phyloP scores from a whole-genome alignment of 2,113 vertebrate species.

The Ceyx cyanopectus region DNA sequence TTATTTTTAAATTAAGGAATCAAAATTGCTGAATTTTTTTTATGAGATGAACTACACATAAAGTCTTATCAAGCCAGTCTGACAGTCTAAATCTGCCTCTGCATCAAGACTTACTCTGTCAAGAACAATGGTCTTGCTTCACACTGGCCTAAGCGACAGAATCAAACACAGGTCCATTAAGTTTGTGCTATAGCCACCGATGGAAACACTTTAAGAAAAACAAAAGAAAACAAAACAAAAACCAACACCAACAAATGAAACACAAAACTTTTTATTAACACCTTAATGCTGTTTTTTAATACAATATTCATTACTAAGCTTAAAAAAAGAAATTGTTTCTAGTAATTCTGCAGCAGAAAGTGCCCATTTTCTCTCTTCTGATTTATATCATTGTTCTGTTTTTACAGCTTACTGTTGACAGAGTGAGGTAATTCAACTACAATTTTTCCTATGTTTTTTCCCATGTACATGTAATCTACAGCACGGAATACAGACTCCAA shows the following conservation, averaged over 20 bases:
- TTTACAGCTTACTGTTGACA: slow-evolving; percentile 90
- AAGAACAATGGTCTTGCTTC: slow-evolving; percentile 66
- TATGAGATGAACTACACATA: background rate
- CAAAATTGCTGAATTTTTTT: slow-evolving; percentile 2
- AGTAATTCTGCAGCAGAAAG: slow-evolving; percentile 67
- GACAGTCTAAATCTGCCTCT: slow-evolving; percentile 61
- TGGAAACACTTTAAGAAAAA: slow-evolving; percentile 29
- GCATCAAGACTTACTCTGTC: slow-evolving; percentile 67
- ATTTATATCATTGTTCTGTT: slow-evolving; percentile 79
- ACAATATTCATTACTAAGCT: slow-evolving; percentile 53
- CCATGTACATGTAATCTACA: slow-evolving; percentile 91
- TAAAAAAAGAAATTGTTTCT: slow-evolving; percentile 64
- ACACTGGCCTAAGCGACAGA: slow-evolving; percentile 20
- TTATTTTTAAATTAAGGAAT: slow-evolving; percentile 55
- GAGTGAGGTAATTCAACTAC: slow-evolving; percentile 87
- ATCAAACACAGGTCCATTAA: slow-evolving; percentile 39
- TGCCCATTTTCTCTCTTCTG: slow-evolving; percentile 69
- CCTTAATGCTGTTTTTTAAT: slow-evolving; percentile 70
- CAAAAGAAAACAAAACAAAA: background rate
- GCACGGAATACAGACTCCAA: slow-evolving; percentile 91
- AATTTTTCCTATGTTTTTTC: slow-evolving; percentile 93
- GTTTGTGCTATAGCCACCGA: background rate
- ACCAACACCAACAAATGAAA: background rate
- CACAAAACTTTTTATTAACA: slow-evolving; percentile 66
- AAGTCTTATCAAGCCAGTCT: slow-evolving; percentile 67